phyloP scores from a whole-genome alignment of 2,797 vertebrate genomes.

The Cryptoprocta ferox region DNA sequence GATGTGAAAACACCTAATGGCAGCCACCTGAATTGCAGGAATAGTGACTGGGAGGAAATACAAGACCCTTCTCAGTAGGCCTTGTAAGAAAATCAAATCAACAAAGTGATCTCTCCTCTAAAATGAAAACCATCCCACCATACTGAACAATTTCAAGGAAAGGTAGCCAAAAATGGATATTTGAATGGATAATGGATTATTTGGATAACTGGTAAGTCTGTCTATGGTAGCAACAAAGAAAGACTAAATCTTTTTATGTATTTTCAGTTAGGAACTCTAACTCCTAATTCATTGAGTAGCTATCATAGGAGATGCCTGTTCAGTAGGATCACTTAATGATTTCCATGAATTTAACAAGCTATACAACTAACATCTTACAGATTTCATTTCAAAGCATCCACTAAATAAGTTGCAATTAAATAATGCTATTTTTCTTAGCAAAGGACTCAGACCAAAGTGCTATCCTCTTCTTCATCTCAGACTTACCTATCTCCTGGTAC shows the following conservation, averaged over 20 bases:
- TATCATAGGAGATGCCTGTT: neutral
- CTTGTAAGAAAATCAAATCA: neutral
- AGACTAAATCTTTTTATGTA: neutral
- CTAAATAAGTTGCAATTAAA: conserved; percentile 45
- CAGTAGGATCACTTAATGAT: neutral
- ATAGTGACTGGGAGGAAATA: neutral
- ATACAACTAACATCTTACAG: neutral
- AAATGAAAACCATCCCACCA: neutral
- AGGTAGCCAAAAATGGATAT: neutral
- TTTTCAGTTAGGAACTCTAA: neutral
- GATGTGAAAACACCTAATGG: neutral
- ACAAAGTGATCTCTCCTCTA: neutral
- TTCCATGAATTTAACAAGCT: neutral
- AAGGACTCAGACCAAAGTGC: neutral
- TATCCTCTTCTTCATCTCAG: neutral
- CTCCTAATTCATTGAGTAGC: neutral
- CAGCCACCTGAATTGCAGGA: neutral
- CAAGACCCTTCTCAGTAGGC: neutral
- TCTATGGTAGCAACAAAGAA: neutral
- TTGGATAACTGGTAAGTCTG: neutral
- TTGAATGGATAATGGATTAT: neutral
- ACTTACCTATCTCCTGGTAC: neutral
- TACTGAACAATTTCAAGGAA: neutral
- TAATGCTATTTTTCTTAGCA: neutral
- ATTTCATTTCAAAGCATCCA: neutral